Evolutionary conservation across 2,113 vertebrate genomes (phyloP).

Genomic region (Cyanistes caeruleus): DNA sequence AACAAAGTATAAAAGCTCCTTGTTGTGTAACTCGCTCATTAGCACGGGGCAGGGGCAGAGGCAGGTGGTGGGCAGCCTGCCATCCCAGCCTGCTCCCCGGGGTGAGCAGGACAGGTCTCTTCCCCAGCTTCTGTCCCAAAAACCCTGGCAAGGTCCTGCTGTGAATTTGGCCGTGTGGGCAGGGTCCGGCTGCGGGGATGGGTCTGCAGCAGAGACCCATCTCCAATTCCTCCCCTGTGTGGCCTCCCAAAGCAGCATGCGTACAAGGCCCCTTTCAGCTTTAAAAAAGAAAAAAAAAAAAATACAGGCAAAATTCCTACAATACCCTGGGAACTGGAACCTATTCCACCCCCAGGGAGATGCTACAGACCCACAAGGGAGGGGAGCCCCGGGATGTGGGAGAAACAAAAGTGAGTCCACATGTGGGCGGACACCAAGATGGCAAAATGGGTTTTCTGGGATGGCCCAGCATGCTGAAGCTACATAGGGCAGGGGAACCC

Average conservation of each 20-base stretch:
- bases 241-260: background rate
- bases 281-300: background rate
- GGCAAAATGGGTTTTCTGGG: background rate
- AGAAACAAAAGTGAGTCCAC: background rate
- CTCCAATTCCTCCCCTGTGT: background rate
- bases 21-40: slow-evolving; percentile 74
- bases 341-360: too few relatives aligned
- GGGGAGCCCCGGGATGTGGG: fast-evolving
- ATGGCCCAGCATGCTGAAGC: background rate
- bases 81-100: background rate
- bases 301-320: fast-evolving
- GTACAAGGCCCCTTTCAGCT: background rate
- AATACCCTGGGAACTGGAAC: background rate
- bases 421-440: fast-evolving
- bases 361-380: background rate
- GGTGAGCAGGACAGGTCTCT: background rate
- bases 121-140: background rate
- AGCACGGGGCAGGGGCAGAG: slow-evolving; percentile 57
- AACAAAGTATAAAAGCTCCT: slow-evolving; percentile 68
- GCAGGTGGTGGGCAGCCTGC: slow-evolving; percentile 19
- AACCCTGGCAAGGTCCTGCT: background rate
- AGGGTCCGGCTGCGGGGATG: fast-evolving
- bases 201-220: background rate
- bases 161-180: fast-evolving
- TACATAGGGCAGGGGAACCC: background rate